Evolutionary conservation across 2,888 invertebrate species (phyloP).

Genomic region (Drosophila sordidula): DNA sequence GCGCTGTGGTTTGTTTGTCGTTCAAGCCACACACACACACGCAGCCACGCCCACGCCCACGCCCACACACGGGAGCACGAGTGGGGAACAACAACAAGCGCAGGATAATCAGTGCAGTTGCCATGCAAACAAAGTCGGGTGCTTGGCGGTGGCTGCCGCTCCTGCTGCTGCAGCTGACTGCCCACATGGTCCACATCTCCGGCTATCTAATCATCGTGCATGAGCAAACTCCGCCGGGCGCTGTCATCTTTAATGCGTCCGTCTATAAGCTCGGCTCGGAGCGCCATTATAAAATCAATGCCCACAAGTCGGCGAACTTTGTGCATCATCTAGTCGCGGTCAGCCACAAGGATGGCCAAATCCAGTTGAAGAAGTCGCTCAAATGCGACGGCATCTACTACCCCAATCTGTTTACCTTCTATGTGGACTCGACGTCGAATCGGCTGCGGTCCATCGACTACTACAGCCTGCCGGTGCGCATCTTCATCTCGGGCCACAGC

Average conservation of each 20-base stretch:
- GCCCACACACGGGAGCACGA: background rate
- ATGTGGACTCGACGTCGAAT: constrained; percentile 94
- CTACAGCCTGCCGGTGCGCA: constrained; percentile 91
- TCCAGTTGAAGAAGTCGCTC: constrained; percentile 89
- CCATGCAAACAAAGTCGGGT: constrained; percentile 54
- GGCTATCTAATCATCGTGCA: constrained; percentile 87
- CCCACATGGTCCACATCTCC: constrained; percentile 51
- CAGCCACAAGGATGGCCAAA: constrained; percentile 90
- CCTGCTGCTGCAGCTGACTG: constrained; percentile 48
- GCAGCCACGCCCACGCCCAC: constrained; percentile 14
- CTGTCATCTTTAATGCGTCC: constrained; percentile 91
- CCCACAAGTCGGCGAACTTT: constrained; percentile 92
- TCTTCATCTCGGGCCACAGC: constrained; percentile 90
- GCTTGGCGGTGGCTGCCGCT: constrained; percentile 34
- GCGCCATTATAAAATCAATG: constrained; percentile 91
- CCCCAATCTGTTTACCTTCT: constrained; percentile 93
- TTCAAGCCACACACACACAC: constrained; percentile 39
- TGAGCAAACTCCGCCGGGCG: constrained; percentile 88
- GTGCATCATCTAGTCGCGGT: constrained; percentile 92
- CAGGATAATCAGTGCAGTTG: constrained; percentile 43
- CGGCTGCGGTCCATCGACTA: constrained; percentile 92
- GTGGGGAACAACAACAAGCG: constrained; percentile 12
- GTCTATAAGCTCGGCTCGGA: constrained; percentile 92
- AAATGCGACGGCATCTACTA: constrained; percentile 93
- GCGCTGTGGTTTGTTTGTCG: constrained; percentile 67